Base-by-base conservation (phyloP, 2,888 invertebrate genomes). In the Lasius platythorax region DNA sequence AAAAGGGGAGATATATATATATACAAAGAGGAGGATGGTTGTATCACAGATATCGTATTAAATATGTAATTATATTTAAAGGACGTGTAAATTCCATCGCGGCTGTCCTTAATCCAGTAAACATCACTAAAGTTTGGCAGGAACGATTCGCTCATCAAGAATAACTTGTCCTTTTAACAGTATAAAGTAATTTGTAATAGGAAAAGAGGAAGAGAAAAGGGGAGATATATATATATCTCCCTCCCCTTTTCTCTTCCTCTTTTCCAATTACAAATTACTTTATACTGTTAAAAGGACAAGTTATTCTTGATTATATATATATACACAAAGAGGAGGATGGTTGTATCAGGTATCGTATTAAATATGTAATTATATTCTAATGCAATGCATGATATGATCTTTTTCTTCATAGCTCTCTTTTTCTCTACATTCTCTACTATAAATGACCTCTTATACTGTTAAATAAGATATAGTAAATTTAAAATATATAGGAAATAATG, bases 41-140 rank as follows among this genome's bases (percentile, higher is more conserved):
- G n/a, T n/a, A n/a, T n/a, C n/a, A n/a, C n/a, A n/a, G n/a, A n/a
- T n/a, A n/a, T n/a, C n/a, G n/a, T n/a, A n/a, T n/a, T n/a, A n/a
- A n/a, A n/a, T n/a, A n/a, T n/a, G n/a, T n/a, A n/a, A n/a, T n/a
- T n/a, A n/a, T n/a, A n/a, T n/a, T n/a, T n/a, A n/a, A n/a, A n/a
- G n/a, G n/a, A n/a, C n/a, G n/a, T n/a, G n/a, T n/a, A n/a, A n/a
- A n/a, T n/a, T n/a, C n/a, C n/a, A n/a, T n/a, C n/a, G n/a, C n/a
- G n/a, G n/a, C n/a, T n/a, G n/a, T n/a, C n/a, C n/a, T n/a, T n/a
- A n/a, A n/a, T n/a, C n/a, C n/a, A n/a, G n/a, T n/a, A n/a, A n/a
- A n/a, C n/a, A n/a, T n/a, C n/a, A n/a, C 91, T 74, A 94, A 91
- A 72, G 91, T 96, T 79, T 96, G 94, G 92, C 90, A 93, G 40